Evolutionary conservation across 2,888 invertebrate species (phyloP), one percentile per base, ranked within the genome.

Genomic region (Cryptocephalus primarius): DNA sequence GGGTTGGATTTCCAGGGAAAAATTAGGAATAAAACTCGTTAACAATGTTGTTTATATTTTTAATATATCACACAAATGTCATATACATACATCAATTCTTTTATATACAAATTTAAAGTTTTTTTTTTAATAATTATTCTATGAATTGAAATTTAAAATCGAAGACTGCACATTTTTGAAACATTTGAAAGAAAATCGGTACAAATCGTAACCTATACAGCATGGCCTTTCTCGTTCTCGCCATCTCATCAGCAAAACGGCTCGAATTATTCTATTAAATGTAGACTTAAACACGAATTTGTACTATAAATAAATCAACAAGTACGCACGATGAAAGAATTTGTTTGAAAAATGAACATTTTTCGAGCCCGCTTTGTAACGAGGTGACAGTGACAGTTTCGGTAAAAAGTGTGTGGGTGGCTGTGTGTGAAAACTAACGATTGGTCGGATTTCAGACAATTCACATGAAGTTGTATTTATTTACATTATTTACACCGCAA

Each of bases 41-140:
- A 22, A 22, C 2, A 22, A 22, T 22, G 2, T 22, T 22, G 22
- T 22, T 22, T 69, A 69, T 69, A 68, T 65, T 68, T 66, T 69
- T 66, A 34, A 68, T 69, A 65, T 70, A 70, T 70, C 70, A 70
- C 71, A 71, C 71, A 67, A 69, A 70, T 68, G 67, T 67, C 67
- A 68, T 69, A 68, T 69, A 69, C 69, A 68, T 70, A 71, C 71
- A 71, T 70, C 70, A 65, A 70, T 59, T 22, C 22, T 67, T 66
- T 64, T 69, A 67, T 68, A 63, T 70, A 69, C 68, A 69, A 51
- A 55, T 60, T 63, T 62, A 56, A 59, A 61, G 58, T 57, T 65
- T 53, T 54, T 36, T 36, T 36, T 36, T 4, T 36, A 36, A 36
- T 36, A 4, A 11, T 34, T 6, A 36, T 12, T 36, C 12, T 36